Percentiles rank a stretch among this genome's conserved stretches.
Evolutionary conservation across 1,140 invertebrate species (phyloP).

Genomic region (Conus betulinus): DNA sequence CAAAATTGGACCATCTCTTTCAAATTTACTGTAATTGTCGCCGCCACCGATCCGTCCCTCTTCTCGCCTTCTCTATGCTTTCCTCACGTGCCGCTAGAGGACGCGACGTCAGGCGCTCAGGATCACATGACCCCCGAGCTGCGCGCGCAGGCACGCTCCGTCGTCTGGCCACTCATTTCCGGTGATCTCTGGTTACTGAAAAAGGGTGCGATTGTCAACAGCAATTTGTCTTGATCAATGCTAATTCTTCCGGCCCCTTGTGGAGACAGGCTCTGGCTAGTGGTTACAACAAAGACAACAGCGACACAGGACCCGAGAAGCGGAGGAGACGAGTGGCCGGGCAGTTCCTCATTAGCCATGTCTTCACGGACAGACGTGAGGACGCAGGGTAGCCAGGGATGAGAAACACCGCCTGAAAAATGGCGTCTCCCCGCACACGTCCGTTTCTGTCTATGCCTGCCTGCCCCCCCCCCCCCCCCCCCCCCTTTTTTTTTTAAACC

Average conservation of each 20-base stretch:
- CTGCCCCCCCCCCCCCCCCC: too few relatives aligned
- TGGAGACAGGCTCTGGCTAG: slow-evolving; percentile 30
- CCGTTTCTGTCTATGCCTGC: background rate
- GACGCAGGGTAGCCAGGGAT: background rate
- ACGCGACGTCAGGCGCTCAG: slow-evolving; percentile 22
- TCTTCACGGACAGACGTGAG: background rate
- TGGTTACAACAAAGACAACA: slow-evolving; percentile 43
- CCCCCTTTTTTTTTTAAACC: background rate
- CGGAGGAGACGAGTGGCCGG: background rate
- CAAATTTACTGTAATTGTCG: slow-evolving; percentile 41
- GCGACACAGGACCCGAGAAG: background rate
- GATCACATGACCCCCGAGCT: slow-evolving; percentile 2
- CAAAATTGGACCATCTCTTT: slow-evolving; percentile 39
- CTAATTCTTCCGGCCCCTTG: slow-evolving; percentile 52
- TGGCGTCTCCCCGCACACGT: background rate
- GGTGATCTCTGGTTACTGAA: slow-evolving; percentile 44
- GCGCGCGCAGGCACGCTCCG: slow-evolving; percentile 35
- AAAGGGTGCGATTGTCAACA: slow-evolving; percentile 47
- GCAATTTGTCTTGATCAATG: slow-evolving; percentile 57
- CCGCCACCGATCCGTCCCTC: slow-evolving; percentile 8
- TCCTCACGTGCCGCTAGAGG: slow-evolving; percentile 33
- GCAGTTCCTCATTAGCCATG: slow-evolving; percentile 15
- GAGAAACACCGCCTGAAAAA: slow-evolving; percentile 7
- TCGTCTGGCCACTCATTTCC: slow-evolving; percentile 47
- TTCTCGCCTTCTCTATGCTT: slow-evolving; percentile 13